These are phyloP conservation scores for Erethizon dorsatum DNA, from an alignment of 2,797 vertebrate genomes.

Conservation along the genomic window DNA sequence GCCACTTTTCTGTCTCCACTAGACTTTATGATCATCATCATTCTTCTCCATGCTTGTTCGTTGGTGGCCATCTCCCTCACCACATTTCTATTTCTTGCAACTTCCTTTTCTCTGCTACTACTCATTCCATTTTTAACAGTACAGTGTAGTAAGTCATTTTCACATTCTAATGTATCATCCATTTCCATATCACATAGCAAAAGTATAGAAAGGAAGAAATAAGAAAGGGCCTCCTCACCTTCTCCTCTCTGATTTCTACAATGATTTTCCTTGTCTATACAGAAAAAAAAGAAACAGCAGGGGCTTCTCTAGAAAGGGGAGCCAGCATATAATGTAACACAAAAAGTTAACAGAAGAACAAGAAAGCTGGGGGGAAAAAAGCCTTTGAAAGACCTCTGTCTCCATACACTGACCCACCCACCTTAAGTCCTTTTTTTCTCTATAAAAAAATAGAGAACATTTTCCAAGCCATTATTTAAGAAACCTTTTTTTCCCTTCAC, in stretches of 20 bases:
- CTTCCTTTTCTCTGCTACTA: neutral
- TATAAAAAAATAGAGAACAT: slow-evolving; percentile 58
- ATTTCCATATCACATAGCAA: slow-evolving; percentile 57
- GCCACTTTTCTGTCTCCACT: neutral
- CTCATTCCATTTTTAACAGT: neutral
- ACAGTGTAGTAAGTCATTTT: neutral
- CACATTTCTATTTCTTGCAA: neutral
- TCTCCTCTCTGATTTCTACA: slow-evolving; percentile 49
- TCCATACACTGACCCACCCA: neutral
- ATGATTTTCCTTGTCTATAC: slow-evolving; percentile 30
- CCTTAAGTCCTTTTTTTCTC: neutral
- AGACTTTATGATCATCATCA: neutral
- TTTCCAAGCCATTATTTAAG: slow-evolving; percentile 55
- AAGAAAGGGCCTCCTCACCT: neutral
- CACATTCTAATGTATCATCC: slow-evolving; percentile 12
- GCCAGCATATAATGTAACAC: slow-evolving; percentile 49
- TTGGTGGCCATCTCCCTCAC: neutral
- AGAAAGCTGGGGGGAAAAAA: neutral
- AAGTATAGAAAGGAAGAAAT: slow-evolving; percentile 50
- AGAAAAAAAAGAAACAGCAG: slow-evolving; percentile 3
- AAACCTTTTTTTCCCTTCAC: neutral
- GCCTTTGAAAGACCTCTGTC: slow-evolving; percentile 4
- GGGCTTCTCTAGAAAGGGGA: slow-evolving; percentile 44
- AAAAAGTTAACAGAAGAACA: slow-evolving; percentile 68
- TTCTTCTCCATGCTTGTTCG: neutral